phyloP scores from a whole-genome alignment of 2,888 invertebrate species.

The Eulithis prunata region DNA sequence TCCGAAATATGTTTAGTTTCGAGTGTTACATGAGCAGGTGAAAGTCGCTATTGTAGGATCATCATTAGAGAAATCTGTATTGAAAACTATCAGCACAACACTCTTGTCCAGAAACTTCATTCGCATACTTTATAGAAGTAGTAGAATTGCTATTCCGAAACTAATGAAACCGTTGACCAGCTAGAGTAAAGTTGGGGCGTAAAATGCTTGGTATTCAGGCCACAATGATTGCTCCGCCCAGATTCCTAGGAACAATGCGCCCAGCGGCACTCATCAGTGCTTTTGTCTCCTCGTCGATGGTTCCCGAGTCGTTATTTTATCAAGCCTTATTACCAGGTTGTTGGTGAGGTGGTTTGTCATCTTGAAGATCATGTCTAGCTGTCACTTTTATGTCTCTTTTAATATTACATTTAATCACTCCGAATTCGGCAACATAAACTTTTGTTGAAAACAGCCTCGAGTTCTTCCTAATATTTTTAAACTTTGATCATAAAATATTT shows the following conservation, averaged over 20 bases:
- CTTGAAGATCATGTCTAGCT: no score
- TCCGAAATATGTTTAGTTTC: neutral
- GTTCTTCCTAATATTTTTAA: constrained; percentile 14
- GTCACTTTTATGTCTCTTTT: no score
- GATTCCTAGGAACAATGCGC: constrained; percentile 63
- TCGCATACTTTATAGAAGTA: neutral
- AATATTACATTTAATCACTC: neutral
- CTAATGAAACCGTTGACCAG: constrained; percentile 37
- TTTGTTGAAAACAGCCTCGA: neutral
- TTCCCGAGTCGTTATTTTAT: constrained; percentile 21
- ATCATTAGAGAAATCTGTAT: neutral
- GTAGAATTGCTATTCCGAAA: neutral
- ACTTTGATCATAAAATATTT: constrained; percentile 33
- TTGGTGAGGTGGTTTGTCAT: no score
- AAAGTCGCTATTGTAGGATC: neutral
- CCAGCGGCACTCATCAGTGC: constrained; percentile 52
- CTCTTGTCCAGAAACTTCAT: neutral
- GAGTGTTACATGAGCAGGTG: neutral
- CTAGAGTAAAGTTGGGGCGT: constrained; percentile 44
- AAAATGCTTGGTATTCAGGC: constrained; percentile 64
- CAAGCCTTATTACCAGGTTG: constrained; percentile 22
- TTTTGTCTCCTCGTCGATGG: constrained; percentile 59
- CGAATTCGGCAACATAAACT: neutral
- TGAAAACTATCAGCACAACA: neutral
- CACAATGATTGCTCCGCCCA: constrained; percentile 70